A percentile compares a stretch with the other conserved stretches of the same genome.
These are phyloP conservation scores for Encarsia formosa DNA, from an alignment of 2,888 invertebrate genomes.

Conservation along the genomic window DNA sequence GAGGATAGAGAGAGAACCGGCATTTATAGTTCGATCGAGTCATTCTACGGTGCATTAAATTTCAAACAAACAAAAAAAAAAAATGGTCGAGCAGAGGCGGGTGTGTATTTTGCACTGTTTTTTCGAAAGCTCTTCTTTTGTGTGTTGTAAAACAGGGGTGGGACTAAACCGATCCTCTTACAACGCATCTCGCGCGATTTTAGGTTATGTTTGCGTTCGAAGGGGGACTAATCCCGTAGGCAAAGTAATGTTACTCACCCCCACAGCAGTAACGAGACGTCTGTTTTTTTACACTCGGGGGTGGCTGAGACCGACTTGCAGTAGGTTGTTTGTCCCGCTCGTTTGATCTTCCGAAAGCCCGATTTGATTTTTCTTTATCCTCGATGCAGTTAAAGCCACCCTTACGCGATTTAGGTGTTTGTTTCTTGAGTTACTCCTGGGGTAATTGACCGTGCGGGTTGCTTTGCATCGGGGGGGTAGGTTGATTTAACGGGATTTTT, in stretches of 20 bases:
- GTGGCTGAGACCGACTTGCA: not conserved
- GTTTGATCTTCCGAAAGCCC: slow-evolving; percentile 47
- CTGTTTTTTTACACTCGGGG: slow-evolving; percentile 46
- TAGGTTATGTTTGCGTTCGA: slow-evolving; percentile 41
- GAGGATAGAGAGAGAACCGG: too few relatives aligned
- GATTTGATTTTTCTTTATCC: slow-evolving; percentile 6
- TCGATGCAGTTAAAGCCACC: not conserved
- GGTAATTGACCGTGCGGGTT: slow-evolving; percentile 5
- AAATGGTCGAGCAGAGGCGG: not conserved
- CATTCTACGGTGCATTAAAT: slow-evolving; percentile 5
- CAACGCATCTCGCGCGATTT: slow-evolving; percentile 31
- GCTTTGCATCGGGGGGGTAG: not conserved
- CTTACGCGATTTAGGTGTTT: not conserved
- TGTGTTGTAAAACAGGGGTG: slow-evolving; percentile 9
- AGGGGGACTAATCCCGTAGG: slow-evolving; percentile 44
- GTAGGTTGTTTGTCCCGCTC: slow-evolving; percentile 29
- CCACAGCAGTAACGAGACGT: slow-evolving; percentile 17
- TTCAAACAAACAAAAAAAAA: slow-evolving; percentile 8
- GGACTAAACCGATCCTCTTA: slow-evolving; percentile 43
- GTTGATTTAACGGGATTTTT: too few relatives aligned
- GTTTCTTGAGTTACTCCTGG: not conserved
- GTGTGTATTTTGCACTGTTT: slow-evolving; percentile 16
- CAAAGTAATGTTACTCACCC: slow-evolving; percentile 35
- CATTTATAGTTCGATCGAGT: too few relatives aligned
- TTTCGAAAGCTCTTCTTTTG: slow-evolving; percentile 16